These are phyloP conservation scores for Scaptomyza pallida DNA, from an alignment of 1,140 invertebrate genomes.

Conservation along the genomic window DNA sequence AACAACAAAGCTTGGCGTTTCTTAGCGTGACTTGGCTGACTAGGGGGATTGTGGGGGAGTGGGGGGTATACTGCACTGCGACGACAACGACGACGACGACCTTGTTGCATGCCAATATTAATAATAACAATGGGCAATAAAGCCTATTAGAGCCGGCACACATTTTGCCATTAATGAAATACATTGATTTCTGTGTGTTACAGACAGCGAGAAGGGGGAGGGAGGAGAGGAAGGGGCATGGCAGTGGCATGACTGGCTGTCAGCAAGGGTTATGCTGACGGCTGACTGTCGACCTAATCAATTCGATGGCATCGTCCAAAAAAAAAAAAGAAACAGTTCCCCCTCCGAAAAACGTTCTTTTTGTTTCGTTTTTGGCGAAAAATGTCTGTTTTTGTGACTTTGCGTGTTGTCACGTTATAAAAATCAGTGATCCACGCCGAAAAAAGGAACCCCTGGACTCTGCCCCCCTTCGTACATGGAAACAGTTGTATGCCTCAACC, in stretches of 20 bases:
- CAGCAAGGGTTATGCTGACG: slow-evolving; percentile 57
- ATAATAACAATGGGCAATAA: slow-evolving; percentile 81
- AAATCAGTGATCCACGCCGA: slow-evolving; percentile 71
- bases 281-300: slow-evolving; percentile 51
- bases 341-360: background rate
- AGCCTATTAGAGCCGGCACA: slow-evolving; percentile 79
- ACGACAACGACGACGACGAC: slow-evolving; percentile 50
- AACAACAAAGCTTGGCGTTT: background rate
- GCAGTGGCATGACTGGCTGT: background rate
- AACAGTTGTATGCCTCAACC: background rate
- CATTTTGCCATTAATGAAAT: slow-evolving; percentile 78
- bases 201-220: slow-evolving; percentile 7
- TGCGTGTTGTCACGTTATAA: slow-evolving; percentile 84
- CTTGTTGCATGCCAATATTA: slow-evolving; percentile 80
- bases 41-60: background rate
- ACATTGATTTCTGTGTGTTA: slow-evolving; percentile 81
- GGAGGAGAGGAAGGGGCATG: background rate
- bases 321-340: slow-evolving; percentile 22
- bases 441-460: slow-evolving; percentile 1
- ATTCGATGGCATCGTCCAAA: slow-evolving; percentile 42
- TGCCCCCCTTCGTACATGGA: background rate
- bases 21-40: slow-evolving; percentile 40
- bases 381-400: slow-evolving; percentile 45
- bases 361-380: slow-evolving; percentile 3
- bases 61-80: slow-evolving; percentile 6